Evolutionary conservation across 2,888 invertebrate species (phyloP).

Genomic region (Microchrysa polita): DNA sequence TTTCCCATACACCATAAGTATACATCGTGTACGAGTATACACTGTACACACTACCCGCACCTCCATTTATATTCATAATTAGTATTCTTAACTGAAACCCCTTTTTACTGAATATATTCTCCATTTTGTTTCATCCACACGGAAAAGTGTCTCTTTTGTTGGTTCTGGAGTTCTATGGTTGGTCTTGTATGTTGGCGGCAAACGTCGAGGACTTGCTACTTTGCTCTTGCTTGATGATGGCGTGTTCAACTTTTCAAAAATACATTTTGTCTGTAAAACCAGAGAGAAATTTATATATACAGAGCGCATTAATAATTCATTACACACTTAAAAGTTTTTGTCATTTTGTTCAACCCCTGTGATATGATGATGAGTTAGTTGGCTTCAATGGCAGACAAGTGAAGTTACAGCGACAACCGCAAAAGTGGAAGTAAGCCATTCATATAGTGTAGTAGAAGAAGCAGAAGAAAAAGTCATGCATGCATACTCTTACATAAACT

Average conservation of each 20-base stretch:
- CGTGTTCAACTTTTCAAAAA: slow-evolving; percentile 34
- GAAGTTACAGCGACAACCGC: background rate
- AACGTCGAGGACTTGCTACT: no score
- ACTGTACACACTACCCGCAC: slow-evolving; percentile 6
- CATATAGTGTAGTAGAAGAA: no score
- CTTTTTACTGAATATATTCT: slow-evolving; percentile 23
- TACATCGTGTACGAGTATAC: no score
- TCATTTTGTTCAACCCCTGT: slow-evolving; percentile 41
- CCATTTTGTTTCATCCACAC: slow-evolving; percentile 22
- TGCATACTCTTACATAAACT: no score
- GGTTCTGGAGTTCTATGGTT: no score
- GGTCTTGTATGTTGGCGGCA: no score
- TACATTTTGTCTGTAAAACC: slow-evolving; percentile 33
- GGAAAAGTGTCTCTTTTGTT: no score
- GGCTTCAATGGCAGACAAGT: slow-evolving; percentile 11
- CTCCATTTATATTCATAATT: slow-evolving; percentile 38
- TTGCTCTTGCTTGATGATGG: background rate
- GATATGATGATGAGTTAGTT: slow-evolving; percentile 38
- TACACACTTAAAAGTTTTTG: slow-evolving; percentile 42
- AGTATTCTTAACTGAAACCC: slow-evolving; percentile 34
- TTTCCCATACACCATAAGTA: background rate
- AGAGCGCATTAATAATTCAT: slow-evolving; percentile 43
- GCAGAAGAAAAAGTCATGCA: background rate
- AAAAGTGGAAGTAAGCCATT: background rate
- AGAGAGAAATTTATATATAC: slow-evolving; percentile 27